Evolutionary conservation across 2,888 invertebrate species (phyloP).

Genomic region (Cacoxenus indagator): DNA sequence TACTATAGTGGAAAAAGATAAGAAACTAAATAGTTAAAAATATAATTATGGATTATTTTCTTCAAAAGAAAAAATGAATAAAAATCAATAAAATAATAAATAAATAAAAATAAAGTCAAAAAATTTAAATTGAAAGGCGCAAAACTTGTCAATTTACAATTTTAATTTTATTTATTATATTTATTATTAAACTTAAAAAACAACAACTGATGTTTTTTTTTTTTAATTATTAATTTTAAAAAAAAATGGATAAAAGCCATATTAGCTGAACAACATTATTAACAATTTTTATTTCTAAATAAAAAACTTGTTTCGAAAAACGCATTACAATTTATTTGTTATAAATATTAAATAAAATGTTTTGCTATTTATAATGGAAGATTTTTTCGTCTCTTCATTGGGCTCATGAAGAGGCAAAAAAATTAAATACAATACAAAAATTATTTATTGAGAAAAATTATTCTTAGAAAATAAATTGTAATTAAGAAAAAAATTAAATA

Average conservation of each 20-base stretch:
- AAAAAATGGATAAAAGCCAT: background rate
- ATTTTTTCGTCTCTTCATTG: slow-evolving; percentile 63
- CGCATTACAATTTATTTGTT: background rate
- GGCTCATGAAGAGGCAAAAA: slow-evolving; percentile 68
- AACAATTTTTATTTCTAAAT: slow-evolving; percentile 25
- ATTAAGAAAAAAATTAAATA: slow-evolving; percentile 27
- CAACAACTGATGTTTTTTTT: background rate
- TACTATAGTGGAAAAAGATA: background rate
- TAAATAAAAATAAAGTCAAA: background rate
- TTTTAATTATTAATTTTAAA: too few species aligned
- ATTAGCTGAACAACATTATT: background rate
- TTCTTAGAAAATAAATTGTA: slow-evolving; percentile 48
- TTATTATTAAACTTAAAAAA: background rate
- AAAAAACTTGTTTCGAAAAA: slow-evolving; percentile 14
- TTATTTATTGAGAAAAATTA: slow-evolving; percentile 25
- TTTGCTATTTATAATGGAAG: slow-evolving; percentile 44
- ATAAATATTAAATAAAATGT: background rate
- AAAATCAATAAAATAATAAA: background rate
- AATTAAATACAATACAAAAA: slow-evolving; percentile 36
- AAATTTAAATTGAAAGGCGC: background rate
- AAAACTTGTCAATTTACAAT: background rate
- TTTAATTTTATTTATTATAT: background rate
- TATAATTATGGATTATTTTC: background rate
- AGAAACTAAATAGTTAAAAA: background rate
- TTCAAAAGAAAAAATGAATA: background rate